These are phyloP conservation scores for Strigamia crassipes DNA, from an alignment of 2,888 invertebrate genomes.

Conservation along the genomic window DNA sequence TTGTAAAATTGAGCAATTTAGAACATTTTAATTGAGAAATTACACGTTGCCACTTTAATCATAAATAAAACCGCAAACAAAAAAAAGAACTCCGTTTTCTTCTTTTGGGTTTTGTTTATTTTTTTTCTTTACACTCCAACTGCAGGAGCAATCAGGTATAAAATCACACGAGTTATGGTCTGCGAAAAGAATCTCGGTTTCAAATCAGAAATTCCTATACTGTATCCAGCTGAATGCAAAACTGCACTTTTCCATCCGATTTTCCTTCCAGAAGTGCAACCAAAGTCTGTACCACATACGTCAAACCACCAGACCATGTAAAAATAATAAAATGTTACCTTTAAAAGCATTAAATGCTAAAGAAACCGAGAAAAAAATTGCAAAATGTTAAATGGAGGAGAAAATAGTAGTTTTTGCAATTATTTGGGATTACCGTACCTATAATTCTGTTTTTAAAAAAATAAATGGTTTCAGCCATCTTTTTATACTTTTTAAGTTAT, in stretches of 20 bases:
- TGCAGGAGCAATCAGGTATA: conserved; percentile 16
- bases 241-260: conserved; percentile 40
- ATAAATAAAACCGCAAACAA: neutral
- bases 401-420: neutral
- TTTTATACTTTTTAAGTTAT: neutral
- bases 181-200: conserved; percentile 42
- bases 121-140: neutral
- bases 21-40: too few relatives aligned
- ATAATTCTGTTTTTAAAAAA: neutral
- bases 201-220: conserved; percentile 29
- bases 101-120: neutral
- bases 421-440: neutral
- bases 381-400: conserved; percentile 12
- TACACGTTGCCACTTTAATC: neutral
- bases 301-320: conserved; percentile 20
- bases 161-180: conserved; percentile 23
- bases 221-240: conserved; percentile 37
- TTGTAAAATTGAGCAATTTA: too few relatives aligned
- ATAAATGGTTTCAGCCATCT: neutral
- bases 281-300: conserved; percentile 23
- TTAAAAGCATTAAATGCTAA: conserved; percentile 9
- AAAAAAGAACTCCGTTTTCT: neutral
- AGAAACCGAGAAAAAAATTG: conserved; percentile 4
- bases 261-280: neutral
- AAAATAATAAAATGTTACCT: conserved; percentile 27